Conservation (phyloP, 2,888 invertebrate genomes). For the Cephus runcator region DNA sequence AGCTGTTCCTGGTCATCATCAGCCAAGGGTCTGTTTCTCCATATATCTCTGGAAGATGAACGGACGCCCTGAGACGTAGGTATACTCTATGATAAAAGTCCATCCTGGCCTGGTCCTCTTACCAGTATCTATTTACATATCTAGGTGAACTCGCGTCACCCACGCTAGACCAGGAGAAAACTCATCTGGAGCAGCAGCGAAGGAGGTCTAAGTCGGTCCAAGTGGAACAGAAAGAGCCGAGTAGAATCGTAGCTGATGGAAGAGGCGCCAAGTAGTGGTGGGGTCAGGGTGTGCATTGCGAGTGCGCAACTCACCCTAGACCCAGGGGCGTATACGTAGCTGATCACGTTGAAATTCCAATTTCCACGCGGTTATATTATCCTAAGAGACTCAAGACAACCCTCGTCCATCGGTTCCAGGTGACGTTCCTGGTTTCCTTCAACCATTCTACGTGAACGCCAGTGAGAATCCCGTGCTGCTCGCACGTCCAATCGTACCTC, state of each 20-base stretch:
- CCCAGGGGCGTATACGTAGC: neutral
- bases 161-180: neutral
- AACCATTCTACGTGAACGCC: neutral
- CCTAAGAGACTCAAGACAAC: neutral
- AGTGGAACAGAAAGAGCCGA: neutral
- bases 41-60: neutral
- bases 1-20: neutral
- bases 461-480: neutral
- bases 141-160: neutral
- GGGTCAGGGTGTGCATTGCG: neutral
- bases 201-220: neutral
- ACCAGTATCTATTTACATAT: neutral
- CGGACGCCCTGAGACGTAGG: neutral
- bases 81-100: neutral
- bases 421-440: neutral
- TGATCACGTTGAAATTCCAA: neutral
- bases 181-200: neutral
- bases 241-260: neutral
- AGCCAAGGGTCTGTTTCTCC: too few relatives aligned
- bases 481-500: neutral
- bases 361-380: neutral
- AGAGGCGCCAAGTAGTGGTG: neutral
- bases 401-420: neutral
- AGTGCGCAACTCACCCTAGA: neutral
- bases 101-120: neutral